Evolutionary conservation across 2,888 invertebrate genomes (phyloP).

Genomic region (Polydrusus pterygomalis): DNA sequence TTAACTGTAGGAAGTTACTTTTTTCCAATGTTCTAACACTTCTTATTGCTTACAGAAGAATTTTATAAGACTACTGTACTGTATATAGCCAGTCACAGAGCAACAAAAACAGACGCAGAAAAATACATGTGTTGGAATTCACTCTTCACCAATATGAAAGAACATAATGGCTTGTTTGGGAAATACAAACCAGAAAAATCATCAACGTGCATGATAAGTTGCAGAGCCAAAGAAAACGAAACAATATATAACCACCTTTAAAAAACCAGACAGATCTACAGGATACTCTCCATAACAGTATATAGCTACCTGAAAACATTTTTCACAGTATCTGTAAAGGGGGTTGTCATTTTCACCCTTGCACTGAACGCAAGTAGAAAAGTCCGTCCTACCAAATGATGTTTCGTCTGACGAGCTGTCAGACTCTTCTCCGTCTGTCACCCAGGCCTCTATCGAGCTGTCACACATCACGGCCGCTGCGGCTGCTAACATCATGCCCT

Average conservation of each 20-base stretch:
- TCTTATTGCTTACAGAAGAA: too few relatives aligned
- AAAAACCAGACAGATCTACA: slow-evolving; percentile 37
- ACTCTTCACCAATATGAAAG: too few relatives aligned
- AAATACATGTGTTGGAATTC: background rate
- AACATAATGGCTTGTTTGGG: background rate
- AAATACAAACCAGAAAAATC: background rate
- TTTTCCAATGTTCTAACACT: too few relatives aligned
- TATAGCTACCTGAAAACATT: slow-evolving; percentile 78
- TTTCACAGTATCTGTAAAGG: slow-evolving; percentile 80
- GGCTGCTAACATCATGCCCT: slow-evolving; percentile 63
- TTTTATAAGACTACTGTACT: too few relatives aligned
- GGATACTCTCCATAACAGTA: slow-evolving; percentile 25
- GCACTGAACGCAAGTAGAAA: slow-evolving; percentile 80
- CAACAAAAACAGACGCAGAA: background rate
- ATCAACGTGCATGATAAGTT: background rate
- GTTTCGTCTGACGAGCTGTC: slow-evolving; percentile 65
- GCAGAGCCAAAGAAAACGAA: background rate
- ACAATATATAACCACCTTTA: slow-evolving; percentile 27
- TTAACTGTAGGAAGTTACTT: too few relatives aligned
- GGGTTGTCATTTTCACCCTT: slow-evolving; percentile 77
- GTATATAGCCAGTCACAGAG: too few relatives aligned
- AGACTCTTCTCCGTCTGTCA: slow-evolving; percentile 69
- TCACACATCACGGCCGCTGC: slow-evolving; percentile 68
- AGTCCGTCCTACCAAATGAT: slow-evolving; percentile 71
- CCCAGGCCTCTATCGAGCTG: slow-evolving; percentile 67